These are phyloP conservation scores for Enteromius anoplus DNA, from an alignment of 2,797 vertebrate genomes.

Conservation along the genomic window DNA sequence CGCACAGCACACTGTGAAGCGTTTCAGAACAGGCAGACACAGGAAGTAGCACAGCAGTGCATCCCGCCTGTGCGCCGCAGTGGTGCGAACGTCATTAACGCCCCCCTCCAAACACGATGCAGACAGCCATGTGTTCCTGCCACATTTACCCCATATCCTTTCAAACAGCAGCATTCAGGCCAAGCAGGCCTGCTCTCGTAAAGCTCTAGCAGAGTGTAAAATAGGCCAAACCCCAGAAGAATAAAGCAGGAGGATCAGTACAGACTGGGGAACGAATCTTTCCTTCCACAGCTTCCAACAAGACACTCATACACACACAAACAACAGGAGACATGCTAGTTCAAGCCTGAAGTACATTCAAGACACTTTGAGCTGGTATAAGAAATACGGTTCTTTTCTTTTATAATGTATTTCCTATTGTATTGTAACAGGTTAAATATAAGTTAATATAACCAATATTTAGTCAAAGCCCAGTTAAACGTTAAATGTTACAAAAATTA, in stretches of 20 bases:
- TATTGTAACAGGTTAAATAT: too few species aligned
- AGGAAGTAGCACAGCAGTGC: slow-evolving; percentile 44
- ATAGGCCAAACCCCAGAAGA: slow-evolving; percentile 78
- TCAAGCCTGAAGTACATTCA: neutral
- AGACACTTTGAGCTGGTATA: too few species aligned
- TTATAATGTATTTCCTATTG: too few species aligned
- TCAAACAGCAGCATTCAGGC: slow-evolving; percentile 64
- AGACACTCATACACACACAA: neutral
- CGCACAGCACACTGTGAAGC: slow-evolving; percentile 22
- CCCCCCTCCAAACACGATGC: slow-evolving; percentile 38
- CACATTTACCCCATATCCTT: slow-evolving; percentile 62
- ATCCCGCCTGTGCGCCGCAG: slow-evolving; percentile 39
- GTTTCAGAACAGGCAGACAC: slow-evolving; percentile 54
- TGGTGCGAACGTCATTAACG: slow-evolving; percentile 48
- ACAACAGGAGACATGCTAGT: neutral
- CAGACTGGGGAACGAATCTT: slow-evolving; percentile 61
- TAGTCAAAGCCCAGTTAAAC: too few species aligned
- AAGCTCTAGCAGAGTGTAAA: slow-evolving; percentile 65
- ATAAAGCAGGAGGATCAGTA: slow-evolving; percentile 73
- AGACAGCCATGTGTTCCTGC: slow-evolving; percentile 63
- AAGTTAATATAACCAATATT: too few species aligned
- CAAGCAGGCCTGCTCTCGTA: slow-evolving; percentile 63
- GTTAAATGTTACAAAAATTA: too few species aligned
- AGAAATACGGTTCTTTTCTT: too few species aligned
- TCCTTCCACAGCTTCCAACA: slow-evolving; percentile 31